Evolutionary conservation across 1,140 invertebrate genomes (phyloP), one percentile per base, ranked within the genome.

Genomic region (Pinna nobilis): DNA sequence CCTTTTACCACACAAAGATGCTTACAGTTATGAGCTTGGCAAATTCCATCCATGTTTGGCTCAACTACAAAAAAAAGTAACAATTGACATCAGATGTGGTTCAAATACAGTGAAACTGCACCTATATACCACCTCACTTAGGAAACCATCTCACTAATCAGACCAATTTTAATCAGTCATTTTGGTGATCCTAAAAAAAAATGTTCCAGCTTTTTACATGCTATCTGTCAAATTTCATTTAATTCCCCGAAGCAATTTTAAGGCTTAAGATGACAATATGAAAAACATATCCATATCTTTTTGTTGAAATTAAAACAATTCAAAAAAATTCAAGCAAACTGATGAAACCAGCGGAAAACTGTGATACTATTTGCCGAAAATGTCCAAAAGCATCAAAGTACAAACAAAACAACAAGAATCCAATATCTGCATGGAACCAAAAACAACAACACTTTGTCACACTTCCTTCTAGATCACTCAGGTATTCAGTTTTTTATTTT

Each of bases 1-100:
- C 63, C 85, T 81, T 88, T 78, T 33, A 82, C 59, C 5, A 84
- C 74, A 67, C 79, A 81, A 20, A 84, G 64, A 18, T 84, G 82
- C 7, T 76, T 67, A 77, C 76, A 82, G 37, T 44, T 63, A 70
- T 15, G 39, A 39, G 28, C 67, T 53, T 44, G 49, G 28, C 55
- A 59, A 18, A 33, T 30, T 18, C 30, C 23, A 18, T 15, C n/a
- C n/a, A 44, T 44, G n/a, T 44, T 44, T 11, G 39, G n/a, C 39
- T n/a, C 9, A 11, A 44, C n/a, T 44, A 44, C 39, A 44, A 44
- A 44, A 9, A 9, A 44, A 44, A 11, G 39, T 11, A 44, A 44
- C n/a, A 11, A 41, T 41, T 41, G 39, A 41, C 39, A 20, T 44
- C 37, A 18, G 35, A 37, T 25, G 20, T 63, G 35, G 30, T 35